These are phyloP conservation scores for Sardinella longiceps DNA, from an alignment of 2,797 vertebrate species.

Conservation along the genomic window DNA sequence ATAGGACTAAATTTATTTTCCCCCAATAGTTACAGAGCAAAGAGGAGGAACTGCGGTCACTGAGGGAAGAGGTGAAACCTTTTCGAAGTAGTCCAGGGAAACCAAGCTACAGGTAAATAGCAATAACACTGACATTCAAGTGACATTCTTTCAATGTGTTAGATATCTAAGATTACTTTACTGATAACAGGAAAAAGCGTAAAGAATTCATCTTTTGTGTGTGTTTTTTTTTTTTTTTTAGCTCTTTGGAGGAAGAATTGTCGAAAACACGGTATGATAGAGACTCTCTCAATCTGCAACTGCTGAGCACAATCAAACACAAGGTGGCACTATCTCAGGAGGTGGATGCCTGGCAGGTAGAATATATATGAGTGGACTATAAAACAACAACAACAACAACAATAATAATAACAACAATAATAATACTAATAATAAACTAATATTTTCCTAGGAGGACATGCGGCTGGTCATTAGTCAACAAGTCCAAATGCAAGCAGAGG, in stretches of 20 bases:
- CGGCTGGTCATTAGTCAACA: slow-evolving; percentile 77
- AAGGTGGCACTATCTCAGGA: slow-evolving; percentile 80
- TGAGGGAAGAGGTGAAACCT: slow-evolving; percentile 67
- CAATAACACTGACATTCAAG: not conserved
- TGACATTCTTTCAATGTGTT: not conserved
- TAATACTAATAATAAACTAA: too few species aligned
- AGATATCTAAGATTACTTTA: not conserved
- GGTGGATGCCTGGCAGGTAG: slow-evolving; percentile 83
- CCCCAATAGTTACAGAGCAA: slow-evolving; percentile 65
- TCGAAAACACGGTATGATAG: slow-evolving; percentile 67
- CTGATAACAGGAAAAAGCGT: not conserved
- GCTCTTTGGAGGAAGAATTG: slow-evolving; percentile 71
- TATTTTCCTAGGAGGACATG: slow-evolving; percentile 77
- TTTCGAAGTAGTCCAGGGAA: slow-evolving; percentile 62
- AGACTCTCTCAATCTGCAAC: slow-evolving; percentile 78
- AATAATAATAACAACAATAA: too few species aligned
- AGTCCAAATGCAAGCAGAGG: slow-evolving; percentile 70
- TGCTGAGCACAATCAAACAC: slow-evolving; percentile 80
- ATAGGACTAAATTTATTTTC: slow-evolving; percentile 10
- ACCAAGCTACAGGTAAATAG: slow-evolving; percentile 72
- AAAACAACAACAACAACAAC: too few species aligned
- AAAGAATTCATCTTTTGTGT: not conserved
- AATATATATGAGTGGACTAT: too few species aligned
- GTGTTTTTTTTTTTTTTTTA: too few species aligned
- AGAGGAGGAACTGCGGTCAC: slow-evolving; percentile 63